Evolutionary conservation across 1,140 invertebrate genomes (phyloP).

Genomic region (Vanessa tameamea): DNA sequence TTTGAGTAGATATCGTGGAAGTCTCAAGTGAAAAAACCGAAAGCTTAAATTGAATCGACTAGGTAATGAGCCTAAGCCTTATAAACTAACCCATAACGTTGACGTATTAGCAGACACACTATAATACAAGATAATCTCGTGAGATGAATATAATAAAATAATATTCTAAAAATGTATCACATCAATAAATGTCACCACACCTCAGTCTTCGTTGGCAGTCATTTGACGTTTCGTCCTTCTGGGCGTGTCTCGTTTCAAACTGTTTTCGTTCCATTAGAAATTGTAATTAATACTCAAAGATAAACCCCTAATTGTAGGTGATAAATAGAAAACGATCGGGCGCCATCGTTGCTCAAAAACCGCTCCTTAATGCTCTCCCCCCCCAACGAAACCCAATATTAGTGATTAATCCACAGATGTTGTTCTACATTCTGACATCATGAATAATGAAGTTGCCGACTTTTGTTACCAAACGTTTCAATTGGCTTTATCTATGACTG

Average conservation of each 20-base stretch:
- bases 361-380: conserved; percentile 49
- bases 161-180: neutral
- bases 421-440: conserved; percentile 51
- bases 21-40: no score
- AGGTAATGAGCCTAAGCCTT: no score
- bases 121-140: no score
- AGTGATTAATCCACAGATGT: conserved; percentile 43
- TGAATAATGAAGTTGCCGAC: conserved; percentile 61
- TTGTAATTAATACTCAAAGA: conserved; percentile 74
- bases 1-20: no score
- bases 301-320: conserved; percentile 64
- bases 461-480: conserved; percentile 47
- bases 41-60: no score
- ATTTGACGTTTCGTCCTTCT: neutral
- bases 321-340: conserved; percentile 51
- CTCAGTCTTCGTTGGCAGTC: neutral
- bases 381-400: conserved; percentile 42
- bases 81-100: no score
- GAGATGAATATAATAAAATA: no score
- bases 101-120: no score
- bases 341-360: conserved; percentile 56
- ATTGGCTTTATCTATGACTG: conserved; percentile 61
- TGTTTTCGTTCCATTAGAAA: conserved; percentile 63
- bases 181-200: neutral
- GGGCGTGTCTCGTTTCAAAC: neutral